Percentiles rank a stretch among this genome's conserved stretches.
Evolutionary conservation across 2,113 vertebrate species (phyloP).

Genomic region (Verasper variegatus): DNA sequence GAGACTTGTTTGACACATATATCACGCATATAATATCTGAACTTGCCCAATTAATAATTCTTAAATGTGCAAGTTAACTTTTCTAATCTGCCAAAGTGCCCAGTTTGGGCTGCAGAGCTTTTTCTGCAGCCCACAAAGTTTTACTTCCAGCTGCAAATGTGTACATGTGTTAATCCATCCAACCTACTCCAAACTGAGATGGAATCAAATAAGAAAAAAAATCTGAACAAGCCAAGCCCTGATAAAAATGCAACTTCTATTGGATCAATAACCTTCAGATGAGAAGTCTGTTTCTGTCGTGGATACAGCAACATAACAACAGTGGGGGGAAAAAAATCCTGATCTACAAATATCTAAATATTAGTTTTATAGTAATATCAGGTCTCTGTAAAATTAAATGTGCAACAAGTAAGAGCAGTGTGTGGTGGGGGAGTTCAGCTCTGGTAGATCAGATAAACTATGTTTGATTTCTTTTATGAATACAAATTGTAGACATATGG

Average conservation of each 20-base stretch:
- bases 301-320: not conserved
- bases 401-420: constrained; percentile 8
- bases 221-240: not conserved
- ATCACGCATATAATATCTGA: not conserved
- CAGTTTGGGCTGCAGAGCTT: not conserved
- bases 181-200: not conserved
- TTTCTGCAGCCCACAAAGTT: not conserved
- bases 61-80: not conserved
- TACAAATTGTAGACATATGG: constrained; percentile 21
- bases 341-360: not conserved
- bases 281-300: not conserved
- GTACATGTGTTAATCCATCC: not conserved
- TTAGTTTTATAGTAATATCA: no score
- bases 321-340: not conserved
- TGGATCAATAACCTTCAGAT: constrained; percentile 14
- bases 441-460: constrained; percentile 33
- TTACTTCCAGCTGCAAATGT: no score
- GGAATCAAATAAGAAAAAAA: not conserved
- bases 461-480: constrained; percentile 36
- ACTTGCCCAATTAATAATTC: not conserved
- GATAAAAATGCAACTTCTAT: constrained; percentile 8
- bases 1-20: not conserved
- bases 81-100: no score
- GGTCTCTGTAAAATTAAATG: not conserved
- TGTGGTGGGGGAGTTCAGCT: not conserved